phyloP scores from a whole-genome alignment of 2,113 vertebrate genomes.

The Crotalus viridis region DNA sequence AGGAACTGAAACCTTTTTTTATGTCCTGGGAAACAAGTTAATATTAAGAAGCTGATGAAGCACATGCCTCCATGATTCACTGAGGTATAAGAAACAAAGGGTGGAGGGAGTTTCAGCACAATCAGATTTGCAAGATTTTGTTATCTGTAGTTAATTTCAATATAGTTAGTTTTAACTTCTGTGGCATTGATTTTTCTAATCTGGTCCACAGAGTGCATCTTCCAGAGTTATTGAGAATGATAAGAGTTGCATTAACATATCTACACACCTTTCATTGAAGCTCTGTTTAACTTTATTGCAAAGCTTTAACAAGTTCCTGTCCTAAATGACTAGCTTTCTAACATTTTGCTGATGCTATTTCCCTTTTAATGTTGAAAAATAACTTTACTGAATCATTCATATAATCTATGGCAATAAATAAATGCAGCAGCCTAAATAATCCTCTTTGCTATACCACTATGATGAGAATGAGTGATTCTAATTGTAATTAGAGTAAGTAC shows the following conservation, averaged over 20 bases:
- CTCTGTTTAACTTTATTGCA: not conserved
- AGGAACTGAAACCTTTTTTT: not conserved
- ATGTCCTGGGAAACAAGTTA: not conserved
- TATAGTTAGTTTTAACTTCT: not conserved
- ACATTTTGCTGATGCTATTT: not conserved
- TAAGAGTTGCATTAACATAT: not conserved
- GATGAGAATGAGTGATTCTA: not conserved
- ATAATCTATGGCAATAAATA: not conserved
- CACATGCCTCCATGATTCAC: not conserved
- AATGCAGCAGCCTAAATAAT: not conserved
- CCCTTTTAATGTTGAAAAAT: not conserved
- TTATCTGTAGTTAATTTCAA: not conserved
- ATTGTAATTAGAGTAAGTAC: not conserved
- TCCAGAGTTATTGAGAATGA: not conserved
- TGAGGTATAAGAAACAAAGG: not conserved
- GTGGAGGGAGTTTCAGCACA: not conserved
- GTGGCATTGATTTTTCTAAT: not conserved
- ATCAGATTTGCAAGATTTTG: not conserved
- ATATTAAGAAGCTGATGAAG: not conserved
- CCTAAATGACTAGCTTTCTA: not conserved
- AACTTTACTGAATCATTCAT: not conserved
- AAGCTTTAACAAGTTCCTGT: not conserved
- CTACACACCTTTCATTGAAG: not conserved
- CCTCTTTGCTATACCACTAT: not conserved
- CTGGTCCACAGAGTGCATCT: not conserved